Evolutionary conservation across 1,140 invertebrate genomes (phyloP), one percentile per base, ranked within the genome.

Genomic region (Latrodectus geometricus): DNA sequence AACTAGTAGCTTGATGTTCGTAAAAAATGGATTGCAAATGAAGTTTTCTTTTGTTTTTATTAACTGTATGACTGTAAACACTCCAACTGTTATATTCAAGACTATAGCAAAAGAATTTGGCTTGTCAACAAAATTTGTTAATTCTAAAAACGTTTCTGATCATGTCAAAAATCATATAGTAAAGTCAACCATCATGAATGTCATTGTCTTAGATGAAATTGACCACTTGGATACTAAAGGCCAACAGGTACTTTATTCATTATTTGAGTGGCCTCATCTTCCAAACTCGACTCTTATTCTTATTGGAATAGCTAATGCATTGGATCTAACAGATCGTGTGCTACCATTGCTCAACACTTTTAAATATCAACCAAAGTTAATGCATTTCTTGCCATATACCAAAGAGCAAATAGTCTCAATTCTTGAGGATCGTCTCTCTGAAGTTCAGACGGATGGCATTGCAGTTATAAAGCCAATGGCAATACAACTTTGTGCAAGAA

Each of bases 141-240:
- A 86, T 75, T 91, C 94, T 70, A 94, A 95, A 89, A 91, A 96
- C 54, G 91, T 93, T 17, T 80, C 95, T 0, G 91, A 93, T 87
- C 89, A 90, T 48, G 88, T 90, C 23, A 92, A 93, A 50, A 88
- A 88, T 48, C 91, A 92, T 88, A 90, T 91, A 65, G 91, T 92
- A 0, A 48, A 69, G 17, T 82, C 78, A 9, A 49, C 61, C 9
- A 20, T 8, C 15, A 65, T 77, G 54, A 95, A 95, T 74, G 91
- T 99, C 7, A 89, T 99, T 23, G 94, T 99, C n/a, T 91, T 99
- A 20, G 98, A 99, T 91, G 98, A 99, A 93, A 96, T 99, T 81
- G 98, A 99, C 92, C 96, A 99, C 90, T 91, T 99, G 9, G 94
- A 94, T 87, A 94, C 93, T 79, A 95, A 95, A 90, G 94, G 95